Evolutionary conservation across 2,797 vertebrate species (phyloP), one percentile per base, ranked within the genome.

Genomic region (Luscinia megarhynchos): DNA sequence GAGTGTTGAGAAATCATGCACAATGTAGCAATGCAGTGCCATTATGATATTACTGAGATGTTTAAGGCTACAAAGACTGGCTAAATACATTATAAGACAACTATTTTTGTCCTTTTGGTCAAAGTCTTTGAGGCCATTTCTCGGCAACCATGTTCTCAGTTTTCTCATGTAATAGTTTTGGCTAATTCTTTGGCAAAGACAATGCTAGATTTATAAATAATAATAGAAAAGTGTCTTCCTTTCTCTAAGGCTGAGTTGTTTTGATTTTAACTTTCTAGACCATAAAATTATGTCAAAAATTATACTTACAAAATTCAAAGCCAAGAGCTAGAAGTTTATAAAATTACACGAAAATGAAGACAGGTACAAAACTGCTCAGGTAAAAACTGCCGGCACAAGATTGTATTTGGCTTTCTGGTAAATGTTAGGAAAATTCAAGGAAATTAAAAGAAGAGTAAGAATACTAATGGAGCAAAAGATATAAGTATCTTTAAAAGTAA

Each of bases 131-230:
- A 36, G 57, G 15, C 27, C 24, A 10, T 51, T 32, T 73, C 32
- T 8, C 8, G 5, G 15, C 11, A 41, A 1, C 8, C 19, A 29
- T 0, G 1, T 67, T 76, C 22, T 50, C 59, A 80, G 41, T 21
- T 93, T 69, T 46, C 27, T 53, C 27, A 24, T 29, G 45, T 12
- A 73, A 70, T 12, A 73, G 6, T 40, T 93, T 63, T 69, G 36
- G 55, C 61, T 80, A 63, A 55, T 46, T 84, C 46, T 90, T 53
- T 78, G 21, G 17, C 81, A 91, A 91, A 94, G 63, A 61, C 14
- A 91, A 77, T 22, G 36, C 12, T 46, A 76, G 24, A 48, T n/a
- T 82, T 29, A 27, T 61, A 73, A 74, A 51, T 17, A 61, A 32
- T 40, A 67, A 40, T 4, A 41, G 24, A 19, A 30, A 68, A 12